Base-by-base conservation (phyloP, 2,888 invertebrate genomes). In the Diarsia dahlii region DNA sequence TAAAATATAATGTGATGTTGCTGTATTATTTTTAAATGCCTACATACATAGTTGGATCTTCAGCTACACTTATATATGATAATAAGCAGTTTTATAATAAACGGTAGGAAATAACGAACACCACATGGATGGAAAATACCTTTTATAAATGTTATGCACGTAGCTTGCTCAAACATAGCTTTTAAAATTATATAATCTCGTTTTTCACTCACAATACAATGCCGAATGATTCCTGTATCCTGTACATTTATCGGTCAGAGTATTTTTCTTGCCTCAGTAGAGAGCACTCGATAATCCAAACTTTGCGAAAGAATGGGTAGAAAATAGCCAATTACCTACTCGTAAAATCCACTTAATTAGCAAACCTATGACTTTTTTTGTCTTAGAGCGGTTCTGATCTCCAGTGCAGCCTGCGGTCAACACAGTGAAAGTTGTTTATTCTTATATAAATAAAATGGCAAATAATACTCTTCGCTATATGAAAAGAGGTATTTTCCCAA, bases 1-100 rank as follows among this genome's bases (percentile, higher is more conserved):
- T 70, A 72, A 80, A 81, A 81, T 52, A 50, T 9, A 58, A 81
- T 56, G 28, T 76, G 82, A 74, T 84, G 68, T 71, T 66, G 39
- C 28, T 45, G 20, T 45, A 63, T 81, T 13, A 65, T 81, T 60
- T 54, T 54, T 15, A 75, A 81, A 81, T 66, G 52, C 48, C 62
- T 76, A 65, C 58, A 34, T 63, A 64, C 50, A 52, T n/a, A 74
- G 18, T 20, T 45, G 34, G 50, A 75, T 62, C 28, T 56, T 20
- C 23, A 80, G 6, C 56, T 67, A 64, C 34, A 77, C 48, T 64
- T 68, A 63, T n/a, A 28, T 23, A n/a, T 68, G n/a, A n/a, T 62
- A 66, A 23, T 66, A 66, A 69, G 78, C 78, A 70, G n/a, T 56
- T 34, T 39, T 56, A 54, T 81, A 8, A 60, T 15, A 34, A 4